Evolutionary conservation across 2,888 invertebrate species (phyloP), one percentile per base, ranked within the genome.

Genomic region (Acleris emargana): DNA sequence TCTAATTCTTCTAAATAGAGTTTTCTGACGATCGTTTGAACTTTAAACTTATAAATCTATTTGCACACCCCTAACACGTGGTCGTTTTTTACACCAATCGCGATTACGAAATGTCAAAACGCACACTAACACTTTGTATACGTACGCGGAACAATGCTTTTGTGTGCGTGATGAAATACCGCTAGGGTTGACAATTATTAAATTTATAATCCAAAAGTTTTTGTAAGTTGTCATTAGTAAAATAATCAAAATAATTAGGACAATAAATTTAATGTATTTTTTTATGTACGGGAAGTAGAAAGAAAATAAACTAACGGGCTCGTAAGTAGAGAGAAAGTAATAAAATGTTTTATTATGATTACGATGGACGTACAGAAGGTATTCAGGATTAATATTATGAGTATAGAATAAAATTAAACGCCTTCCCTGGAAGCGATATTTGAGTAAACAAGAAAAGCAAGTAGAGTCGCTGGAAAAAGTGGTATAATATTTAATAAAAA

Each of bases 391-490:
- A 28, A n/a, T 51, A 25, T 28, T 16, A 51, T 7, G 18, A 42
- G 22, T 45, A 45, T 13, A 16, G 18, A 20, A 45, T 25, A 17
- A 45, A 32, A 45, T 45, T 45, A n/a, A 45, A 28, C 47, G 28
- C 5, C 67, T 58, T 49, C 53, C 25, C 66, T 58, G 64, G 64
- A 52, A 47, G 62, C 54, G 45, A 45, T 55, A 64, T 63, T 68
- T 64, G 69, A 45, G 43, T 62, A 67, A 69, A 69, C 72, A 61
- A 69, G 71, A 66, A 62, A 63, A 59, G 45, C 57, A 9, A 22
- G 71, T 71, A 71, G 61, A 32, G 16, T 62, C 49, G 50, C 0
- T 4, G 11, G 28, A 58, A 59, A 60, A 68, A 51, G 60, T 67
- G 45, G 5, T 45, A 17, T n/a, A n/a, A n/a, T n/a, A n/a, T n/a